These are phyloP conservation scores for Poecilia wingei DNA, from an alignment of 2,797 vertebrate genomes.

Conservation along the genomic window DNA sequence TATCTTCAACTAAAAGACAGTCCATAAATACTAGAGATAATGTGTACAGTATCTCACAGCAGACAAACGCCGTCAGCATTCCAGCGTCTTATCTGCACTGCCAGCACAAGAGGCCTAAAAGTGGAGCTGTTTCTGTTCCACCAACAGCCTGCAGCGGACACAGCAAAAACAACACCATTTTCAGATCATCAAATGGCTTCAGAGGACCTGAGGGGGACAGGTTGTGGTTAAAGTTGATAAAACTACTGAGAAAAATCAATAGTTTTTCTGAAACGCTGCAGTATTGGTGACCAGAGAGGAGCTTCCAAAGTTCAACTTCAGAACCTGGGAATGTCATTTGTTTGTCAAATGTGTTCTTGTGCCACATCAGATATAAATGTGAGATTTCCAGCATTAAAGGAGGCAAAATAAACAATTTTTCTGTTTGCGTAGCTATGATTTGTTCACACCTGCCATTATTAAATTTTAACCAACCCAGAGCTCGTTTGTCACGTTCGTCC, in stretches of 20 bases:
- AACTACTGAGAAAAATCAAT: neutral
- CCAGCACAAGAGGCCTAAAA: conserved; percentile 56
- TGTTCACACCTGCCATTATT: neutral
- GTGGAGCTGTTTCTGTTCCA: conserved; percentile 49
- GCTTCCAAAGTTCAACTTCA: neutral
- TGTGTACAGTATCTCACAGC: conserved; percentile 59
- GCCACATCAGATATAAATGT: neutral
- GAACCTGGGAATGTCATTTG: neutral
- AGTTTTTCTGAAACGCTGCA: neutral
- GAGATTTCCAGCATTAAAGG: neutral
- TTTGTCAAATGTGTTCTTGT: neutral
- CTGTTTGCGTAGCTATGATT: neutral
- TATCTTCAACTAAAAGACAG: conserved; percentile 55
- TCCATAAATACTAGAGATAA: conserved; percentile 62
- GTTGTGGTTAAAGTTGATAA: neutral
- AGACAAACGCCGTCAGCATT: conserved; percentile 71
- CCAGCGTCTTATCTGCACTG: conserved; percentile 71
- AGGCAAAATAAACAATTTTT: neutral
- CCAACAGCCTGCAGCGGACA: conserved; percentile 20
- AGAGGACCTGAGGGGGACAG: neutral
- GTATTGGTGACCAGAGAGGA: neutral
- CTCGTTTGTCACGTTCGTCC: neutral
- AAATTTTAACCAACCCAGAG: neutral
- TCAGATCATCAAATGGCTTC: neutral
- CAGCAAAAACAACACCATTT: neutral